Conservation (phyloP, 37 sponge, comb jelly and placozoan genomes). For the Lycopodina hypogea region DNA sequence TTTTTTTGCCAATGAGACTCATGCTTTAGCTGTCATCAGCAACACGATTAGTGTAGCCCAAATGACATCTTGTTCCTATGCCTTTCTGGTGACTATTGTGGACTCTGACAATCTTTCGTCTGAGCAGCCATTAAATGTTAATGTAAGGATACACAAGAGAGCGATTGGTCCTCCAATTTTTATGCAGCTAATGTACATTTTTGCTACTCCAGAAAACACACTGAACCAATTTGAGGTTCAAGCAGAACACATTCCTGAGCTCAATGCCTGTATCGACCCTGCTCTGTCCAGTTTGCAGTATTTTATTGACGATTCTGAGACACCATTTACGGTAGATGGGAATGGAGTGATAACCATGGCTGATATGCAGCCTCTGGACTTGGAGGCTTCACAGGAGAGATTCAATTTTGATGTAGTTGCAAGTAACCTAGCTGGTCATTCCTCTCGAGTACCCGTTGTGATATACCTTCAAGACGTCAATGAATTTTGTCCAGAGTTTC, state of each 20-base stretch:
- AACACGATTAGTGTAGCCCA: slow-evolving; percentile 15
- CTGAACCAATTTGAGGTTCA: slow-evolving; percentile 2
- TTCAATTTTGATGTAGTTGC: slow-evolving; percentile 50
- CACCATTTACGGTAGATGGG: slow-evolving; percentile 40
- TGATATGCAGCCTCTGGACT: slow-evolving; percentile 24
- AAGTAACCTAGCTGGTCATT: slow-evolving; percentile 27
- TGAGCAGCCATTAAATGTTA: not conserved
- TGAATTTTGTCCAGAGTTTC: slow-evolving; percentile 63
- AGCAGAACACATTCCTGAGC: slow-evolving; percentile 16
- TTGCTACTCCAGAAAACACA: slow-evolving; percentile 33
- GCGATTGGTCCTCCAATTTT: slow-evolving; percentile 36
- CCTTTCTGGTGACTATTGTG: slow-evolving; percentile 1
- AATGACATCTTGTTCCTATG: slow-evolving; percentile 24
- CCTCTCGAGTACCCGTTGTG: slow-evolving; percentile 31
- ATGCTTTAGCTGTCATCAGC: not conserved
- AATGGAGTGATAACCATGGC: slow-evolving; percentile 26
- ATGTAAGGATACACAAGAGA: slow-evolving; percentile 2
- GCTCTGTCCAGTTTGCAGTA: slow-evolving; percentile 15
- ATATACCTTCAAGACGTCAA: slow-evolving; percentile 58
- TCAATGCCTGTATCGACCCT: slow-evolving; percentile 45
- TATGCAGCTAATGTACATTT: slow-evolving; percentile 11
- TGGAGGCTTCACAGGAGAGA: slow-evolving; percentile 25
- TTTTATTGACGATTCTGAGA: slow-evolving; percentile 2
- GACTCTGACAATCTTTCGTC: slow-evolving; percentile 35
- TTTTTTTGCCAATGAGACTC: slow-evolving; percentile 2